phyloP scores from a whole-genome alignment of 2,888 invertebrate species.

The Lypha dubia region DNA sequence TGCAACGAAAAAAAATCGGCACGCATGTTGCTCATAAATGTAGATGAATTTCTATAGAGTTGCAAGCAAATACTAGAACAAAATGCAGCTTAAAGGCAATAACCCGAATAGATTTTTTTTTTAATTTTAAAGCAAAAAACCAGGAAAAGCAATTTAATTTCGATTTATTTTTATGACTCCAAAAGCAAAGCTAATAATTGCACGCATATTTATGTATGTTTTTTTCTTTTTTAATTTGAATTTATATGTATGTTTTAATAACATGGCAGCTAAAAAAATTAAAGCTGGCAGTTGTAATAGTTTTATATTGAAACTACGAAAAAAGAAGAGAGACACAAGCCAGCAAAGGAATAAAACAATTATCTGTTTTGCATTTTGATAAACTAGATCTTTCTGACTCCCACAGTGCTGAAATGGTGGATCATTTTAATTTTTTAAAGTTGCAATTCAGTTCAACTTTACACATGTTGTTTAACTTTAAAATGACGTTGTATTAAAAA shows the following conservation, averaged over 20 bases:
- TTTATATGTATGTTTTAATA: constrained; percentile 2
- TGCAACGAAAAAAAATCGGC: constrained; percentile 25
- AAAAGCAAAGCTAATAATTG: constrained; percentile 56
- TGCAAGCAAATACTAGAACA: constrained; percentile 11
- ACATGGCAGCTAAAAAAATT: constrained; percentile 13
- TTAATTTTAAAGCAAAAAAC: constrained; percentile 12
- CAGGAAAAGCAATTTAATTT: constrained; percentile 63
- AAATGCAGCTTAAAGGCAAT: constrained; percentile 51
- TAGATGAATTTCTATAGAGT: constrained; percentile 22
- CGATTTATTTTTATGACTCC: constrained; percentile 30
- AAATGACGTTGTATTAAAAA: constrained; percentile 61
- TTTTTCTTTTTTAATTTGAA: not conserved
- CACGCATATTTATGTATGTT: constrained; percentile 40
- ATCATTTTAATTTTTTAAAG: constrained; percentile 52
- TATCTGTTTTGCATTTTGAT: constrained; percentile 34
- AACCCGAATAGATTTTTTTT: constrained; percentile 24
- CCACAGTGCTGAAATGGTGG: constrained; percentile 63
- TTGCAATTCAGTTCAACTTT: constrained; percentile 37
- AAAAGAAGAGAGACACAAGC: too few relatives aligned
- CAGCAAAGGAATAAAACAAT: constrained; percentile 48
- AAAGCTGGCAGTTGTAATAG: constrained; percentile 49
- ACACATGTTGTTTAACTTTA: constrained; percentile 59
- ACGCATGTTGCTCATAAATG: constrained; percentile 50
- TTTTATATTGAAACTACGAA: constrained; percentile 16
- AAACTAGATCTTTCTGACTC: constrained; percentile 66